Base-by-base conservation (phyloP, 64 coral and sea anemone species). In the Trachythela sp. region DNA sequence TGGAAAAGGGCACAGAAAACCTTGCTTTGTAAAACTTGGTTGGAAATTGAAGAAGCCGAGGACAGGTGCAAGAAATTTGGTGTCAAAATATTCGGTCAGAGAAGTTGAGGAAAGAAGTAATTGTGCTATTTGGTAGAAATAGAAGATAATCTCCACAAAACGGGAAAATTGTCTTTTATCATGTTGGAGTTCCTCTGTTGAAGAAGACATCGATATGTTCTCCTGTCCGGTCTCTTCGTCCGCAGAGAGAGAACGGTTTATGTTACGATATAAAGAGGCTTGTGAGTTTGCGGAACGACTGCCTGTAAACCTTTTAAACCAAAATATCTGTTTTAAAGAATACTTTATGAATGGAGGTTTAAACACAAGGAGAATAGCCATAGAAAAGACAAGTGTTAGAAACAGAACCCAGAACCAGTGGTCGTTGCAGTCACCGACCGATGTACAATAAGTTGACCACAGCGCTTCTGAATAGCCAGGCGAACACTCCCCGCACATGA, bases 1-100 rank as follows among this genome's bases (percentile, higher is more conserved):
- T 0, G 86, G 86, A 68, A 87, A 60, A 14, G 85, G 85, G 50
- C 85, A 88, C 4, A 38, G 9, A 60, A 87, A 60, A 37, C 85
- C 85, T 30, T 60, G 8, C 2, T 87, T 58, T 20, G 26, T 87
- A 11, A 37, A 1, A 29, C 40, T 70, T 36, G 56, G 56, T 88
- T 88, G 54, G 0, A 88, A 88, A 2, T 88, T 88, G 86, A 88
- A 88, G 51, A 88, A 88, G 56, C 86, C 86, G 36, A 68, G 86
- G 10, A 88, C 54, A 40, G 86, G 51, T 39, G 54, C 8, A 39
- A 88, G 51, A 59, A 68, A 59, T 64, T 68, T 70, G 0, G 51
- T 59, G 1, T 54, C 48, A 58, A 87, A 54, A 32, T 31, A 54
- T 59, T 87, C 85, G 48, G 26, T 58, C 24, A 58, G 27, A 1